phyloP scores from a whole-genome alignment of 1,140 invertebrate genomes.

The Trichomalopsis sarcophagae region DNA sequence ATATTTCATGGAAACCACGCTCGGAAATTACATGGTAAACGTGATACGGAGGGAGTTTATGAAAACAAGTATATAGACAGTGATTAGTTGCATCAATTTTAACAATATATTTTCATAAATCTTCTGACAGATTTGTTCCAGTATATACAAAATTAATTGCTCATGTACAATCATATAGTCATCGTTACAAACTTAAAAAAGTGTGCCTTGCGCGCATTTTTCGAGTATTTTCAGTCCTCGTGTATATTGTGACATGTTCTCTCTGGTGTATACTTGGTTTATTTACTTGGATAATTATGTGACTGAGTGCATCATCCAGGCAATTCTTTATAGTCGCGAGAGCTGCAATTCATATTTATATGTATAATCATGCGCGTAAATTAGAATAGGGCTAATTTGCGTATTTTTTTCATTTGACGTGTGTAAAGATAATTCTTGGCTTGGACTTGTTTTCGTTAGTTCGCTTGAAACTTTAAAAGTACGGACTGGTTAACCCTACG shows the following conservation, averaged over 20 bases:
- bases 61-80: background rate
- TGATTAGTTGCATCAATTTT: conserved; percentile 52
- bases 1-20: background rate
- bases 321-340: background rate
- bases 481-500: conserved; percentile 12
- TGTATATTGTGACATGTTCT: conserved; percentile 19
- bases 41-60: background rate
- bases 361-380: conserved; percentile 42
- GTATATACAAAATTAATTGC: conserved; percentile 64
- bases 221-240: conserved; percentile 42
- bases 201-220: conserved; percentile 43
- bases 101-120: conserved; percentile 65
- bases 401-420: background rate
- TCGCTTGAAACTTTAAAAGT: conserved; percentile 22
- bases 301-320: conserved; percentile 28
- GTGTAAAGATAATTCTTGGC: conserved; percentile 2
- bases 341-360: conserved; percentile 29
- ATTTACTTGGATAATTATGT: conserved; percentile 24
- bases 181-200: conserved; percentile 54
- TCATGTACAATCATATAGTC: conserved; percentile 56
- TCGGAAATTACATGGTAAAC: background rate
- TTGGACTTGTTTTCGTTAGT: background rate
- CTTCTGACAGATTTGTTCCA: conserved; percentile 61
- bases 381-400: conserved; percentile 30
- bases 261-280: conserved; percentile 26